Evolutionary conservation across 1,140 invertebrate species (phyloP).

Genomic region (Musca domestica): DNA sequence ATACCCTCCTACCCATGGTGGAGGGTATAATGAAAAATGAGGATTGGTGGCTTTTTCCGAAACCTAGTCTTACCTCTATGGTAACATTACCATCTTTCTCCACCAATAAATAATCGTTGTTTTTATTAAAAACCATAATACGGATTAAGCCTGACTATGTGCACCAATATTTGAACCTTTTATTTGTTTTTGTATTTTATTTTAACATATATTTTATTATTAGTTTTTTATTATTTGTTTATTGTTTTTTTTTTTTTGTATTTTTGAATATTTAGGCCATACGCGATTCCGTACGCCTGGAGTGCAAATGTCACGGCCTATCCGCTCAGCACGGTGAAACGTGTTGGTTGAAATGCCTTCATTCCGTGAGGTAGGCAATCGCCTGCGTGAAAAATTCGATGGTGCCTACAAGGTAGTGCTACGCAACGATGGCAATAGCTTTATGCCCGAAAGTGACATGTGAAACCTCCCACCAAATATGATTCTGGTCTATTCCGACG

Average conservation of each 20-base stretch:
- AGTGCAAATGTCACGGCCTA: slow-evolving; percentile 85
- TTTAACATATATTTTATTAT: no score
- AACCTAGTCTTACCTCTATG: no score
- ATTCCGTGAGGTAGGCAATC: slow-evolving; percentile 78
- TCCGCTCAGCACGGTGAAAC: slow-evolving; percentile 82
- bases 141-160: no score
- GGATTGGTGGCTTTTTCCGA: no score
- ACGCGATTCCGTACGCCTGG: slow-evolving; percentile 76
- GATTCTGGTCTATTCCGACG: slow-evolving; percentile 87
- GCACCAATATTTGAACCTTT: not conserved
- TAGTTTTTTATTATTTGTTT: no score
- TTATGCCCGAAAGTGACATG: slow-evolving; percentile 68
- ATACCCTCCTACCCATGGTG: no score
- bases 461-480: slow-evolving; percentile 70
- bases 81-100: no score
- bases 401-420: slow-evolving; percentile 80
- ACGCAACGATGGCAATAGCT: slow-evolving; percentile 79
- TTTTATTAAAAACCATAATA: no score
- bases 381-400: slow-evolving; percentile 80
- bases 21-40: no score
- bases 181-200: no score
- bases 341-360: slow-evolving; percentile 82
- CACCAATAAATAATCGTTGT: no score
- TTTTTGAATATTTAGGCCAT: slow-evolving; percentile 77
- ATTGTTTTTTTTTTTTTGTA: not conserved